Conservation (phyloP, 2,797 vertebrate genomes). For the Acanthiza pusilla region DNA sequence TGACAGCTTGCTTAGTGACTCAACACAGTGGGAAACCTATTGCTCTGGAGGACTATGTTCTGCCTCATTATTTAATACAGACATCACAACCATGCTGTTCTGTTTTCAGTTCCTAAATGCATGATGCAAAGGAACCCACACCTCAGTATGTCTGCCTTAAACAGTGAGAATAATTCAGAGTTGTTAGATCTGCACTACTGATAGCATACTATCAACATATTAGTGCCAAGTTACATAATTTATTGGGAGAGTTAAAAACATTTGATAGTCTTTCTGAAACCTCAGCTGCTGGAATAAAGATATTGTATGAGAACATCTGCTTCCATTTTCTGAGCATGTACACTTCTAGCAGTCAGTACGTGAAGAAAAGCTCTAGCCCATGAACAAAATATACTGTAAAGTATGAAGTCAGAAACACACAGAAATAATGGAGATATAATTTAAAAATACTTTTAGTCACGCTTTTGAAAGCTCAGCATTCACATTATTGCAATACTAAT, state of each 20-base stretch:
- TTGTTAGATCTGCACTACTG: slow-evolving; percentile 28
- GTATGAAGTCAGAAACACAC: neutral
- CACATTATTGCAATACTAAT: neutral
- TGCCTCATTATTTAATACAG: slow-evolving; percentile 65
- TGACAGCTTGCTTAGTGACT: slow-evolving; percentile 61
- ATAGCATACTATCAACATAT: neutral
- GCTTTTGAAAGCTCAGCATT: neutral
- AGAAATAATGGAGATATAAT: neutral
- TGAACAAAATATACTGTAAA: neutral
- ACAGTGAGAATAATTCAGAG: slow-evolving; percentile 48
- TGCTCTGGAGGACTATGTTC: slow-evolving; percentile 62
- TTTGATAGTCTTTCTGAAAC: slow-evolving; percentile 28
- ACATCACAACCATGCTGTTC: slow-evolving; percentile 58
- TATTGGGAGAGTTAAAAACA: slow-evolving; percentile 21
- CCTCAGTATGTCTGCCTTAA: slow-evolving; percentile 31
- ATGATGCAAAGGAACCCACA: slow-evolving; percentile 57
- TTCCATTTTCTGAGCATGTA: neutral
- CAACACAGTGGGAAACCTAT: slow-evolving; percentile 52
- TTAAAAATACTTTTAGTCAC: neutral
- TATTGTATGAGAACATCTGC: slow-evolving; percentile 24
- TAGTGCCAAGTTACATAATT: slow-evolving; percentile 32
- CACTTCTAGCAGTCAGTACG: neutral
- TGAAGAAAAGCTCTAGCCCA: neutral
- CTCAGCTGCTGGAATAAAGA: slow-evolving; percentile 41
- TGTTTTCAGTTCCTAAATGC: slow-evolving; percentile 48